Evolutionary conservation across 1,140 invertebrate species (phyloP), one percentile per base, ranked within the genome.

Genomic region (Drosophila seguyi): DNA sequence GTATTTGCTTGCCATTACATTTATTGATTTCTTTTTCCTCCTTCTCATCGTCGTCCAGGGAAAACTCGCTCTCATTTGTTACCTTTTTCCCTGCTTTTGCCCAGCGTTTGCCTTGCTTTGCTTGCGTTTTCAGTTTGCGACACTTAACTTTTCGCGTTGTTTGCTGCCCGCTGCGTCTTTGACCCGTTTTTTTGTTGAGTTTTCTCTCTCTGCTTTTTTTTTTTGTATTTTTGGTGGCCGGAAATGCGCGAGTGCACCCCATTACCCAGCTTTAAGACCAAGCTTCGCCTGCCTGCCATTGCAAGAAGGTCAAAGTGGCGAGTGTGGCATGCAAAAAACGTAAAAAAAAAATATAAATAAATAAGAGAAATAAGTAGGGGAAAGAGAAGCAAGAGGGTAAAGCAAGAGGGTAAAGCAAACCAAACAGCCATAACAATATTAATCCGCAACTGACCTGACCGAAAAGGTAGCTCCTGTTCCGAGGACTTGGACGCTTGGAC

Each of bases 111-210:
- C 69, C 74, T 59, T 73, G 57, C 84, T 83, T 73, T 87, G 77
- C 72, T 83, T 82, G 81, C 76, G 67, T 86, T 68, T 77, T 59
- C 62, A 76, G 73, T 67, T 67, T 86, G 82, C 79, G 84, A 88
- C 84, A 88, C 84, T 88, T 84, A 87, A 88, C 80, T 75, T 88
- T 88, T 83, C 71, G 75, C 81, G 77, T 77, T 67, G 52, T 72
- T 72, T 69, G 68, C 42, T 36, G 36, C 75, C 83, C 75, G 75
- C 72, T 72, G 75, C 79, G 75, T 86, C 82, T 86, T 86, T 81
- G 79, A 82, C 75, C 83, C 71, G 75, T 82, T 83, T 81, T 75
- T 45, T 45, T 83, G 72, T 75, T 45, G 65, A 55, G 41, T 56
- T 58, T 36, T 60, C n/a, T n/a, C n/a, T 18, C 10, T 55, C 65